Evolutionary conservation across 1,140 invertebrate genomes (phyloP), one percentile per base, ranked within the genome.

Genomic region (Penaeus indicus): DNA sequence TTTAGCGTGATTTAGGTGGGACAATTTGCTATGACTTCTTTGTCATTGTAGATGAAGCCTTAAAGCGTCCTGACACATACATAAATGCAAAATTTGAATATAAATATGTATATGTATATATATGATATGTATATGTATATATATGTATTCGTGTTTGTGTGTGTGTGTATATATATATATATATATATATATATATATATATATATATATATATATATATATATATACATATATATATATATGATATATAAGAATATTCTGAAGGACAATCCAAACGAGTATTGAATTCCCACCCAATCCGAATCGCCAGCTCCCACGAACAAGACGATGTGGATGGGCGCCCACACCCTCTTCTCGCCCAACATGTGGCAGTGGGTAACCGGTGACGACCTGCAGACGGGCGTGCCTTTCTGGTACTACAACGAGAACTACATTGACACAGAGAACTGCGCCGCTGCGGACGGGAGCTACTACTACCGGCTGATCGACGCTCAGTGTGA

Each of bases 361-460:
- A 80, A 80, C 78, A 61, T 61, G 78, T 80, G 78, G 78, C 47
- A 80, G 47, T 80, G 78, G 78, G 4, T 80, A n/a, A 80, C 1
- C 3, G 78, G 42, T 16, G 78, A 80, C 47, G 42, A n/a, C 78
- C 47, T 80, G 25, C 78, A 80, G 21, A 80, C 78, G 42, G 78
- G 78, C 19, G 78, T 80, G 5, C 78, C 78, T 22, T 80, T 22
- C 47, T 80, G 78, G 78, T 42, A 27, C 47, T 80, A 80, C 78
- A 42, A 5, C 16, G 78, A 80, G 54, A 0, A 80, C 3, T 80
- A 60, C 19, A 21, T 61, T 32, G 19, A 19, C 3, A 80, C 27
- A 21, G 42, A 80, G 8, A 27, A 80, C 42, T 80, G 78, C 54
- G 78, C 78, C 47, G 27, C 78, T 1, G 54, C 42, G 47, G 16